Percentiles rank a stretch among this genome's conserved stretches.
Evolutionary conservation across 2,113 vertebrate genomes (phyloP).

Genomic region (Malaclemys terrapin): DNA sequence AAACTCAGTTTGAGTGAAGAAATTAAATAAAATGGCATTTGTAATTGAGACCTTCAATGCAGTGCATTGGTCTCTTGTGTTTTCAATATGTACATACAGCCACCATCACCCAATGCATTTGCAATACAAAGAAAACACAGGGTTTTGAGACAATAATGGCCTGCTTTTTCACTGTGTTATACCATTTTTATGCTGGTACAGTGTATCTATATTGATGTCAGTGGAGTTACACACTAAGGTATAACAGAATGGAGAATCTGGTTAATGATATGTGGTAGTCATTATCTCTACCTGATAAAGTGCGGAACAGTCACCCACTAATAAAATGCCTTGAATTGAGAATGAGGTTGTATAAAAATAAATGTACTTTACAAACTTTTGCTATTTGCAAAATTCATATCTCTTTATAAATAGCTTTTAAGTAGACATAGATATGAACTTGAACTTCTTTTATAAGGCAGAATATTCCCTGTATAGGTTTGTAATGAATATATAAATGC

Average conservation of each 20-base stretch:
- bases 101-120: rapidly evolving
- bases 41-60: constrained; percentile 74
- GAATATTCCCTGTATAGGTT: background rate
- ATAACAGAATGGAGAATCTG: background rate
- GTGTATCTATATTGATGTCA: background rate
- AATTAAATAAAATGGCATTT: constrained; percentile 89
- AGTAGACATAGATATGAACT: background rate
- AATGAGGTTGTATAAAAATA: background rate
- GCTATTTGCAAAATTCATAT: background rate
- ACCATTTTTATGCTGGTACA: rapidly evolving
- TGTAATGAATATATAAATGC: background rate
- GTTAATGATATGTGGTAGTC: background rate
- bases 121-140: background rate
- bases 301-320: background rate
- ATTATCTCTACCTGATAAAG: rapidly evolving
- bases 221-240: background rate
- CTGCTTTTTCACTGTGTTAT: background rate
- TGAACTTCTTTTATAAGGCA: background rate
- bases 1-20: constrained; percentile 81
- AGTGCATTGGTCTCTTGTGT: background rate
- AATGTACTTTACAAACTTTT: background rate
- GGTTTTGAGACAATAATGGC: background rate
- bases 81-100: rapidly evolving
- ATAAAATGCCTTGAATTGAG: background rate
- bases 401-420: background rate